Conservation (phyloP, 2,797 vertebrate genomes). For the Danionella dracula region DNA sequence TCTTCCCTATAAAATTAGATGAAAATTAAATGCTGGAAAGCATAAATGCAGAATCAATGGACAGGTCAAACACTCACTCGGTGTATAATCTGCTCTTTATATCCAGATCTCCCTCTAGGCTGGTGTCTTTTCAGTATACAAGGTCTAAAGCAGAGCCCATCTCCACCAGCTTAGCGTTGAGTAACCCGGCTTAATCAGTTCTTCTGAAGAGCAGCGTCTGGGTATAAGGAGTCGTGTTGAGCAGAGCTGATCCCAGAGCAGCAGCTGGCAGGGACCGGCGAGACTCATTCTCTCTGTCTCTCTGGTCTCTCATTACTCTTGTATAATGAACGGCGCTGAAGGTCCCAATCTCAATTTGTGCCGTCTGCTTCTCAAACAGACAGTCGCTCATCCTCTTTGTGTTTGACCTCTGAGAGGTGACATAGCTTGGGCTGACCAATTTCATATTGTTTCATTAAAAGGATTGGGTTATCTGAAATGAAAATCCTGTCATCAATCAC, state of each 20-base stretch:
- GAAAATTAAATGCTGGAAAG: no score
- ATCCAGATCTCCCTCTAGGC: background rate
- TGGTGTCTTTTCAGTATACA: background rate
- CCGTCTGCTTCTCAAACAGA: constrained; percentile 49
- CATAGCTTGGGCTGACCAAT: background rate
- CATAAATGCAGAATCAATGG: background rate
- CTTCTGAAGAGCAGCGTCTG: constrained; percentile 12
- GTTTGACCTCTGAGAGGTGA: constrained; percentile 15
- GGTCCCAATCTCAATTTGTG: constrained; percentile 50
- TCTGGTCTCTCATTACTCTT: constrained; percentile 59
- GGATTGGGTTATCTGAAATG: background rate
- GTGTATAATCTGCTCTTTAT: background rate
- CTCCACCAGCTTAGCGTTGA: constrained; percentile 6
- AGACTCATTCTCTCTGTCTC: constrained; percentile 23
- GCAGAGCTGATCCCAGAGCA: constrained; percentile 53
- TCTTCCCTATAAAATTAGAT: no score
- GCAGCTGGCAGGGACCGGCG: constrained; percentile 55
- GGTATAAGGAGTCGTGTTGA: constrained; percentile 43
- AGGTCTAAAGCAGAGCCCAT: constrained; percentile 7
- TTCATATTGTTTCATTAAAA: constrained; percentile 2
- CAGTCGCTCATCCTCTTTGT: constrained; percentile 38
- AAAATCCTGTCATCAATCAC: background rate
- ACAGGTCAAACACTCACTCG: background rate
- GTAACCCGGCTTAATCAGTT: constrained; percentile 12
- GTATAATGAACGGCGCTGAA: constrained; percentile 62